Base-by-base conservation (phyloP, 2,797 vertebrate species). In the Propithecus perrieri region DNA sequence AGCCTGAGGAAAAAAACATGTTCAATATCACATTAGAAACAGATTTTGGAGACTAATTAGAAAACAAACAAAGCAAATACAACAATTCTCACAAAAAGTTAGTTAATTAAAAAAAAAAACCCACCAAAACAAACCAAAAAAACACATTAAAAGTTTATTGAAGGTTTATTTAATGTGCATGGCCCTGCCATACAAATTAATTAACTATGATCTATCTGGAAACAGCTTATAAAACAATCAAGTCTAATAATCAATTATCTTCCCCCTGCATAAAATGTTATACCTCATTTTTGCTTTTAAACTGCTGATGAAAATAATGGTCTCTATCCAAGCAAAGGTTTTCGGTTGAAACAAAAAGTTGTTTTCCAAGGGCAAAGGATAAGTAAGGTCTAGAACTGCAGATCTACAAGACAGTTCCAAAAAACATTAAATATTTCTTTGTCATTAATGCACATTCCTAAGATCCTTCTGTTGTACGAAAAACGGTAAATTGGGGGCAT, bases 31-130 rank as follows among this genome's bases (percentile, higher is more conserved):
- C 67, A 91, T 67, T 84, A 41, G 83, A 84, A 87, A 90, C 2
- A 20, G 48, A 76, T 76, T 78, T 89, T 69, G 57, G 33, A 84
- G 13, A 79, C 1, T 89, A 91, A 89, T 91, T 80, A 91, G 89
- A 91, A 96, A 86, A 43, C 28, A 67, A 85, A 74, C 6, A 57
- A 87, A 93, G 85, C 43, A 71, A 88, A 88, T 20, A 67, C 88
- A 92, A 96, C 33, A 63, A 55, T 85, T 89, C 65, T 53, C 43
- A 94, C 41, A 76, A 46, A 76, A 61, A 76, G n/a, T 43, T 91
- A 76, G n/a, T 43, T 91, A 63, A 72, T 33, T 24, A 46, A 9
- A 26, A 43, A 75, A 43, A 75, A 55, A 76, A 22, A 30, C 9
- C 12, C 7, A 8, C 48, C 4, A 59, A 38, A 26, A 33, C 18